A percentile compares a stretch with the other conserved stretches of the same genome.
These are phyloP conservation scores for Lepisosteus oculatus DNA, from an alignment of 2,113 vertebrate species.

Conservation along the genomic window DNA sequence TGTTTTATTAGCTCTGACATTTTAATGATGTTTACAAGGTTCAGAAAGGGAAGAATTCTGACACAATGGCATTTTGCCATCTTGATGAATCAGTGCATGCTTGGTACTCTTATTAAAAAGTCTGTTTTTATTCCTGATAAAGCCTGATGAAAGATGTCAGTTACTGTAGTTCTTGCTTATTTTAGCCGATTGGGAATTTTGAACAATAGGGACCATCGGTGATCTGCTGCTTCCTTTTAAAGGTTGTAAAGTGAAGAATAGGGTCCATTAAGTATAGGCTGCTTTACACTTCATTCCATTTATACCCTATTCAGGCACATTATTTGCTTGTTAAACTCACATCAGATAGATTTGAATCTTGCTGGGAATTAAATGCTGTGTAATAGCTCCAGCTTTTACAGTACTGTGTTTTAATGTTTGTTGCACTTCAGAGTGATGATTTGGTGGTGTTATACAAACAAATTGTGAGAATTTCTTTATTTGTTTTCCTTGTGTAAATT, in stretches of 20 bases:
- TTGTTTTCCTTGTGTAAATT: too few relatives aligned
- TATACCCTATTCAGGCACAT: conserved; percentile 33
- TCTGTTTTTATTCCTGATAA: conserved; percentile 40
- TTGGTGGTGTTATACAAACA: too few relatives aligned
- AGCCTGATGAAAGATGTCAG: conserved; percentile 45
- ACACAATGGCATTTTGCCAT: conserved; percentile 40
- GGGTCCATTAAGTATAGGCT: conserved; percentile 38
- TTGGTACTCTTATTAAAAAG: conserved; percentile 47
- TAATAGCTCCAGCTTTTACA: conserved; percentile 33
- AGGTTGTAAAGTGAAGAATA: conserved; percentile 46
- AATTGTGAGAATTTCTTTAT: too few relatives aligned
- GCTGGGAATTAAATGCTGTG: conserved; percentile 36
- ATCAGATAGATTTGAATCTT: conserved; percentile 43
- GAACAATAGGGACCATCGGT: conserved; percentile 47
- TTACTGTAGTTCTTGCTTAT: conserved; percentile 46
- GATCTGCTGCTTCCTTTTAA: conserved; percentile 36
- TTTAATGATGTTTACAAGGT: conserved; percentile 74
- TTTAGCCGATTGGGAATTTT: conserved; percentile 53
- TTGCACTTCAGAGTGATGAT: not conserved
- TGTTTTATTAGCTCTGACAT: conserved; percentile 59
- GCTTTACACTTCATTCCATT: conserved; percentile 42
- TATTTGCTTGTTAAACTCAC: conserved; percentile 51
- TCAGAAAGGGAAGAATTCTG: conserved; percentile 50
- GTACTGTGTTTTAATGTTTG: not conserved
- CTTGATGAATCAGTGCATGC: conserved; percentile 46